Percentiles rank a stretch among this genome's conserved stretches.
Evolutionary conservation across 2,113 vertebrate species (phyloP).

Genomic region (Mugil cephalus): DNA sequence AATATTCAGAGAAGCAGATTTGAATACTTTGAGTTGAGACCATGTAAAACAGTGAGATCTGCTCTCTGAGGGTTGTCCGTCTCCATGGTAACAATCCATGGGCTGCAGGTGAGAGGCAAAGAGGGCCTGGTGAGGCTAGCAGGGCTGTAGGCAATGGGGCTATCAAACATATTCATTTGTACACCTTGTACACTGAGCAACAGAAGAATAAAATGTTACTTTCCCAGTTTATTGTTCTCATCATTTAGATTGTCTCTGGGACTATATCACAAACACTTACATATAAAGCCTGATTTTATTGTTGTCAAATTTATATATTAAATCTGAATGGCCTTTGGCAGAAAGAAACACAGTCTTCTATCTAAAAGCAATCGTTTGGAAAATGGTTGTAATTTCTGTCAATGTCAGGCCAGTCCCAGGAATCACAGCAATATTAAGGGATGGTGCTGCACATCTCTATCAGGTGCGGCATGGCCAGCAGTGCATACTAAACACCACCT

Average conservation of each 20-base stretch:
- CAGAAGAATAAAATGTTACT: constrained; percentile 16
- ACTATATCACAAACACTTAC: not conserved
- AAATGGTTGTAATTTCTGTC: constrained; percentile 29
- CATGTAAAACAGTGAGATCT: constrained; percentile 44
- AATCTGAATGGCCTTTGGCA: not conserved
- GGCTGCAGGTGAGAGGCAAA: constrained; percentile 78
- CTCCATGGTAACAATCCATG: constrained; percentile 88
- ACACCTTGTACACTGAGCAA: constrained; percentile 1
- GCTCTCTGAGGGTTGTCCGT: constrained; percentile 85
- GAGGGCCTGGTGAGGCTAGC: constrained; percentile 67
- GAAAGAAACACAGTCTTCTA: constrained; percentile 1
- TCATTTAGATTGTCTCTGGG: too few relatives aligned
- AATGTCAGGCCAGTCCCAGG: constrained; percentile 29
- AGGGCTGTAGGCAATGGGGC: constrained; percentile 77
- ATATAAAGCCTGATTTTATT: constrained; percentile 10
- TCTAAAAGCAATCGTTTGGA: constrained; percentile 22
- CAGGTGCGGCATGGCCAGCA: constrained; percentile 58
- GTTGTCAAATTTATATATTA: not conserved
- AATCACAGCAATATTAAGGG: constrained; percentile 50
- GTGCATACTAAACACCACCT: constrained; percentile 74
- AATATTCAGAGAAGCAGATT: constrained; percentile 10
- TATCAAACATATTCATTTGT: constrained; percentile 48
- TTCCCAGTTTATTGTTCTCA: constrained; percentile 12
- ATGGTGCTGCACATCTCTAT: constrained; percentile 65
- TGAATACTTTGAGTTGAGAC: constrained; percentile 23